Conservation (phyloP, 2,888 invertebrate genomes). For the Nasonia oneida region DNA sequence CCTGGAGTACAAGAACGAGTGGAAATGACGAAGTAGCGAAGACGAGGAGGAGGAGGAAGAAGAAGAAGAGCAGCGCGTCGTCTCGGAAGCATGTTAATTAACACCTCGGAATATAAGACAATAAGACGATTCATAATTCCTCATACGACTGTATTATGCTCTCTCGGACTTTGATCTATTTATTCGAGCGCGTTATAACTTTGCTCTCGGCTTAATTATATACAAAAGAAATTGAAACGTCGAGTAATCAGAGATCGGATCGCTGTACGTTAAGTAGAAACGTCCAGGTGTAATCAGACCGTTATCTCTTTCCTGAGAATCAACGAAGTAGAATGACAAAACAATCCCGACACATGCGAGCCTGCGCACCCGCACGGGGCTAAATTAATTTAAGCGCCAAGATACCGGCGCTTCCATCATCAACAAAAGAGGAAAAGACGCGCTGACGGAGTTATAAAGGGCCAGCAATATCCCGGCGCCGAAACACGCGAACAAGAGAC, state of each 20-base stretch:
- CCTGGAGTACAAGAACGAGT: neutral
- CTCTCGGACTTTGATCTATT: neutral
- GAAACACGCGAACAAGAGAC: slow-evolving; percentile 30
- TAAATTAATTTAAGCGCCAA: neutral
- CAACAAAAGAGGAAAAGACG: neutral
- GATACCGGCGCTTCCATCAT: slow-evolving; percentile 8
- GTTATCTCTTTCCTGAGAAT: neutral
- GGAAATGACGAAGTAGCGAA: slow-evolving; percentile 19
- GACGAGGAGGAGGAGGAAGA: neutral
- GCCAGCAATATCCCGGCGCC: neutral
- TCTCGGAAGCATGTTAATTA: slow-evolving; percentile 45
- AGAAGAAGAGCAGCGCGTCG: neutral
- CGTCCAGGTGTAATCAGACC: neutral
- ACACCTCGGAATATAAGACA: slow-evolving; percentile 22
- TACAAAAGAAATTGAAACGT: too few species aligned
- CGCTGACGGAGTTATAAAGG: slow-evolving; percentile 11
- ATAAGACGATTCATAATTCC: slow-evolving; percentile 28
- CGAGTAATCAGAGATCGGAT: too few species aligned
- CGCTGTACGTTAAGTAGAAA: neutral
- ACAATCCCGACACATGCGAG: neutral
- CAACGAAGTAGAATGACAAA: neutral
- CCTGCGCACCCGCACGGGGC: neutral
- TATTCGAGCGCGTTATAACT: too few species aligned
- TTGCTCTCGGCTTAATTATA: neutral
- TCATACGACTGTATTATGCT: slow-evolving; percentile 22